These are phyloP conservation scores for Lepidocyrtoides sp. DNA, from an alignment of 2,888 invertebrate species.

Conservation along the genomic window DNA sequence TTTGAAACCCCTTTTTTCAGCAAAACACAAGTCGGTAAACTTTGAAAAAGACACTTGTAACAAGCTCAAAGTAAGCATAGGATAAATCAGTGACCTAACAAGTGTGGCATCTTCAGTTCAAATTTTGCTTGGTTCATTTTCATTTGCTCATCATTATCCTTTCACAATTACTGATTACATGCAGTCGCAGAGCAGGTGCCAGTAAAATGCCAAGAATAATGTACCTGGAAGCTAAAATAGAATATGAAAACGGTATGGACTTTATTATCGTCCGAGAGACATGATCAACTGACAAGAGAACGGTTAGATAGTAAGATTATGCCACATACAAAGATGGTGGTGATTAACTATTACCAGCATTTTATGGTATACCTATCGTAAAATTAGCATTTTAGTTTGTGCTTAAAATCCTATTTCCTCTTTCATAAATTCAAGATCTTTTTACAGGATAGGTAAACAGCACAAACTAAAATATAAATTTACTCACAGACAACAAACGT, in stretches of 20 bases:
- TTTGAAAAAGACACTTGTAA: not conserved
- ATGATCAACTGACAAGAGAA: constrained; percentile 32
- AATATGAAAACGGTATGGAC: not conserved
- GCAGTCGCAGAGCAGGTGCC: not conserved
- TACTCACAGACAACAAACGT: constrained; percentile 1
- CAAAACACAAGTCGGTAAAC: not conserved
- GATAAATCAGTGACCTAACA: not conserved
- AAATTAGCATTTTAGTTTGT: constrained; percentile 59
- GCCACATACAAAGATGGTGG: constrained; percentile 46
- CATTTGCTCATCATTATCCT: no score
- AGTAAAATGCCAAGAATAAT: not conserved
- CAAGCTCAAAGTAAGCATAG: not conserved
- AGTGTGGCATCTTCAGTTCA: not conserved
- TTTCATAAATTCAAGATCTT: constrained; percentile 42
- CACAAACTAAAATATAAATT: constrained; percentile 19
- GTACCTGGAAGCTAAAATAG: constrained; percentile 21
- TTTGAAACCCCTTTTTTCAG: not conserved
- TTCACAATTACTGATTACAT: no score
- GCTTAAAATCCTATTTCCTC: constrained; percentile 53
- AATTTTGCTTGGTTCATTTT: not conserved
- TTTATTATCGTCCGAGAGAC: constrained; percentile 21
- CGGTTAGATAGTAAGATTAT: constrained; percentile 11
- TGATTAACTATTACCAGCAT: constrained; percentile 47
- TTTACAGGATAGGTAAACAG: constrained; percentile 14
- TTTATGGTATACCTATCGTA: constrained; percentile 39